phyloP scores from a whole-genome alignment of 2,113 vertebrate species.

The Leptodactylus fuscus region DNA sequence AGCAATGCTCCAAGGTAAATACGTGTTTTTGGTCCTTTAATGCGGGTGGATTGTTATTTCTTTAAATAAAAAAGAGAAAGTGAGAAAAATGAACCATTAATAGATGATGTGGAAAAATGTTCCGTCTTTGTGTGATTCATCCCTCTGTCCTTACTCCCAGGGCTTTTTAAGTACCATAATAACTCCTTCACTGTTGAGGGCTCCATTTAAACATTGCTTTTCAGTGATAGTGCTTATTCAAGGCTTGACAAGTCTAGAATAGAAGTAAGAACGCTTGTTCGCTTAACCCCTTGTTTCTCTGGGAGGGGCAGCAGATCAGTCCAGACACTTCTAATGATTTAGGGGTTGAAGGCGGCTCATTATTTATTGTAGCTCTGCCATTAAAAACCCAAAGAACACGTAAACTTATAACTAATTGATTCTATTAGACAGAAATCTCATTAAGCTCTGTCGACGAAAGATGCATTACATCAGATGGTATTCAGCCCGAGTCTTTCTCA shows the following conservation, averaged over 20 bases:
- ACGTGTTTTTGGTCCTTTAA: conserved; percentile 14
- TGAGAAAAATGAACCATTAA: conserved; percentile 38
- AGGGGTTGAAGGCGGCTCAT: conserved; percentile 20
- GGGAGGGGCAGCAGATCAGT: conserved; percentile 25
- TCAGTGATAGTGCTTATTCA: conserved; percentile 52
- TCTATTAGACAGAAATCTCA: conserved; percentile 53
- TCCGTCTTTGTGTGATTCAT: conserved; percentile 49
- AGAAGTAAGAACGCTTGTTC: conserved; percentile 38
- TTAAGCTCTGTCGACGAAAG: conserved; percentile 20
- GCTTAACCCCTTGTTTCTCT: conserved; percentile 49
- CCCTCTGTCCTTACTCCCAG: conserved; percentile 44
- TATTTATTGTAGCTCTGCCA: conserved; percentile 34
- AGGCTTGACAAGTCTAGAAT: conserved; percentile 56
- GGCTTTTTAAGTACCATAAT: conserved; percentile 56
- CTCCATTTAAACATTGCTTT: conserved; percentile 58
- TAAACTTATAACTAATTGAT: conserved; percentile 58
- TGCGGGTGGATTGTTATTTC: background rate
- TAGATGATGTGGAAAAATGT: conserved; percentile 21
- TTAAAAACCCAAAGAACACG: conserved; percentile 41
- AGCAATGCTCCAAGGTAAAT: conserved; percentile 95
- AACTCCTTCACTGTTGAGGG: conserved; percentile 51
- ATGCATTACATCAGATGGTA: conserved; percentile 31
- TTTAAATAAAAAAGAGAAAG: conserved; percentile 31
- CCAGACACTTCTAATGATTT: background rate
- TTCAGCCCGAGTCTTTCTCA: background rate